phyloP scores from a whole-genome alignment of 2,797 vertebrate genomes.

The Pipistrellus kuhlii region DNA sequence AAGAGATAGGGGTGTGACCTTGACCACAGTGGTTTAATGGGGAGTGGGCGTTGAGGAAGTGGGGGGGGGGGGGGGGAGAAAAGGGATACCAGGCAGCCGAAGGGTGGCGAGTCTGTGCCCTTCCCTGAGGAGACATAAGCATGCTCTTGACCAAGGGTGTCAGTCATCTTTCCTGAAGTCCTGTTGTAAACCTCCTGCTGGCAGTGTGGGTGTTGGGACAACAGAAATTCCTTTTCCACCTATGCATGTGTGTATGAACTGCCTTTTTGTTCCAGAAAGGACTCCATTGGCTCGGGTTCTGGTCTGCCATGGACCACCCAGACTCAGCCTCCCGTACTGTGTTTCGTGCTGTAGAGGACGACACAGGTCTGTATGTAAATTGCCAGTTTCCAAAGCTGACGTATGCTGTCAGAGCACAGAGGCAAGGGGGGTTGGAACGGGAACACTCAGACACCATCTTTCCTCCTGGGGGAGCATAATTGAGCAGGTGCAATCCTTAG shows the following conservation, averaged over 20 bases:
- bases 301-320: background rate
- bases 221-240: background rate
- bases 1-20: background rate
- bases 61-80: background rate
- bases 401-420: background rate
- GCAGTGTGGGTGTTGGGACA: background rate
- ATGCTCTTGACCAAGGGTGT: background rate
- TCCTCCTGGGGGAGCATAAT: background rate
- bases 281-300: background rate
- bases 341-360: no score
- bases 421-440: background rate
- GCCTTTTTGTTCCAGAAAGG: background rate
- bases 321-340: background rate
- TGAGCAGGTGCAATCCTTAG: background rate
- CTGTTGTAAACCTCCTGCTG: background rate
- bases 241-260: background rate
- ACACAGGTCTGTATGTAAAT: rapidly evolving
- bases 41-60: background rate
- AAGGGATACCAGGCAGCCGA: background rate
- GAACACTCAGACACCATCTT: background rate
- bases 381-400: background rate
- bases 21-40: background rate
- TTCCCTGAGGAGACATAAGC: background rate
- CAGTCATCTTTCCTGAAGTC: background rate
- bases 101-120: background rate